Base-by-base conservation (phyloP, 2,888 invertebrate species). In the Endotricha flammealis region DNA sequence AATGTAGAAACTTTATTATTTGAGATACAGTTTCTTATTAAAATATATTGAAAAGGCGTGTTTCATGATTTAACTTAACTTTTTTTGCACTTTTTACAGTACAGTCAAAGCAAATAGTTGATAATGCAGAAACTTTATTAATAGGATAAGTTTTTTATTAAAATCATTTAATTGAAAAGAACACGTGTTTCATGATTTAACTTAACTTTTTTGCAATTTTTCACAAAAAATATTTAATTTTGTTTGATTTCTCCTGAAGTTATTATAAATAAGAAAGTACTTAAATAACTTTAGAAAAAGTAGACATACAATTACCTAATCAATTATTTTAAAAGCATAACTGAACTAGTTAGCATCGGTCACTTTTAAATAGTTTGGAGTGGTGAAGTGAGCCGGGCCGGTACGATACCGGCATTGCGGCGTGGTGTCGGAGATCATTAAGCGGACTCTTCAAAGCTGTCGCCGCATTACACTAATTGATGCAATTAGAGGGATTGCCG, bases 401-500 rank as follows among this genome's bases (percentile, higher is more conserved):
- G 54, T n/a, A 57, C 61, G 51, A 56, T 59, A 17, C 11, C 17
- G 9, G 24, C 16, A 22, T n/a, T n/a, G n/a, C n/a, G n/a, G n/a
- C n/a, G n/a, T n/a, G n/a, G n/a, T n/a, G 53, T 58, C 63, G 54
- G 69, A 75, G 76, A 83, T 80, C 80, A 81, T 83, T 81, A 85
- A 75, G 76, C 70, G 71, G 51, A 64, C 76, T 80, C 78, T 76
- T 77, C 77, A 79, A 79, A 81, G 72, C 80, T 83, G 86, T 83
- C 82, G 81, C 78, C 80, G 77, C 81, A 86, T 83, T 85, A 85
- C 81, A 80, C 85, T 85, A 86, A 86, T 86, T 83, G 85, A 81
- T 71, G 78, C 82, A 85, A 83, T 85, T 85, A 86, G 83, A 82
- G 82, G 81, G 81, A 86, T 85, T 83, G 80, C 80, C 74, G 81